Evolutionary conservation across 1,140 invertebrate genomes (phyloP).

Genomic region (Coelopa frigida): DNA sequence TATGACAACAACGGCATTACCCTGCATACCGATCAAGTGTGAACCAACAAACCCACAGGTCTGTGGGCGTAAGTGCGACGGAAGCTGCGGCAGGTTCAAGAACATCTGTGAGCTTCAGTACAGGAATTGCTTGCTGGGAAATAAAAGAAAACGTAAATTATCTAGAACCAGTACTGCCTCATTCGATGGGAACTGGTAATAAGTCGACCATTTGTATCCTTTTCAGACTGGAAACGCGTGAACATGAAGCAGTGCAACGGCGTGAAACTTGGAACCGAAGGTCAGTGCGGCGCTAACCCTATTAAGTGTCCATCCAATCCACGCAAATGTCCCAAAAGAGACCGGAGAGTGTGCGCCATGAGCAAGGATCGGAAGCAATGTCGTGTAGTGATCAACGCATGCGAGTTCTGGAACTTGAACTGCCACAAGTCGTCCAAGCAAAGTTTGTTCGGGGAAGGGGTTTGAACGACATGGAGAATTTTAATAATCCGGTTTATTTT

Average conservation of each 20-base stretch:
- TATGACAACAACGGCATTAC: too few relatives aligned
- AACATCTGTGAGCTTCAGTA: not conserved
- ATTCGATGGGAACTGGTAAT: too few relatives aligned
- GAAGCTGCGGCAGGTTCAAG: not conserved
- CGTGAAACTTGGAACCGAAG: too few relatives aligned
- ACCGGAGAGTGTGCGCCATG: slow-evolving; percentile 2
- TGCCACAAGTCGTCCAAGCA: too few relatives aligned
- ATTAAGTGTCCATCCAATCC: too few relatives aligned
- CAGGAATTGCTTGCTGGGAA: not conserved
- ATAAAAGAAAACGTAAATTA: not conserved
- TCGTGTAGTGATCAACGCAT: slow-evolving; percentile 1
- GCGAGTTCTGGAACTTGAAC: slow-evolving; percentile 1
- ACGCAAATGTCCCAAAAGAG: too few relatives aligned
- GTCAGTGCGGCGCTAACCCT: too few relatives aligned
- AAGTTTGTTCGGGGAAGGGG: too few relatives aligned
- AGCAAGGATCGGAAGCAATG: slow-evolving; percentile 1
- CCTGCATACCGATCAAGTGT: not conserved
- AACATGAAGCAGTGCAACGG: not conserved
- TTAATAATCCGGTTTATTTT: too few relatives aligned
- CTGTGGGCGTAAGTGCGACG: not conserved
- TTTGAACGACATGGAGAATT: too few relatives aligned
- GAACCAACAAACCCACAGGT: not conserved
- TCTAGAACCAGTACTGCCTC: too few relatives aligned
- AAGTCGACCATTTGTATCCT: too few relatives aligned
- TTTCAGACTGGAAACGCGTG: not conserved